A percentile compares a stretch with the other conserved stretches of the same genome.
These are phyloP conservation scores for Enteromius trimaculatus DNA, from an alignment of 2,797 vertebrate genomes.

Conservation along the genomic window DNA sequence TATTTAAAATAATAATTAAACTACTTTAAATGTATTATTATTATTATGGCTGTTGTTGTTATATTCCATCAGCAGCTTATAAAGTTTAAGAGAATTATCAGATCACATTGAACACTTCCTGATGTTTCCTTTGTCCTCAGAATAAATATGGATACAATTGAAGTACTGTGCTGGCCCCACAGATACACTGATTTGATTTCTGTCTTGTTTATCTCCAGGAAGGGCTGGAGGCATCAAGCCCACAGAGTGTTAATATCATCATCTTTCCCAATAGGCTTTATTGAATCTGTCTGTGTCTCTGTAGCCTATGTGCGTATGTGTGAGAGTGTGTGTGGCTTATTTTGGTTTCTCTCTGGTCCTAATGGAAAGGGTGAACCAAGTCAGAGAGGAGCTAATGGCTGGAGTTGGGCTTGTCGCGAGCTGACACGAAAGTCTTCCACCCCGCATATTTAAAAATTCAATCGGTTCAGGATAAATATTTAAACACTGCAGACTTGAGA, in stretches of 20 bases:
- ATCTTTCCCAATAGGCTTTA: constrained; percentile 17
- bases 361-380: constrained; percentile 33
- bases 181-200: constrained; percentile 57
- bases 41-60: background rate
- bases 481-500: constrained; percentile 52
- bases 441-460: constrained; percentile 57
- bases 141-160: constrained; percentile 52
- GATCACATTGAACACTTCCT: constrained; percentile 4
- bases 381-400: constrained; percentile 36
- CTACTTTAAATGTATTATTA: background rate
- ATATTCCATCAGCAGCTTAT: background rate
- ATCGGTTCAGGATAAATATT: constrained; percentile 56
- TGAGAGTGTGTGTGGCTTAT: constrained; percentile 22
- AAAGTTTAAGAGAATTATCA: background rate
- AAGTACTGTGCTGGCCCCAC: constrained; percentile 28
- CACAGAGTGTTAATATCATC: constrained; percentile 34
- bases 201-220: constrained; percentile 39
- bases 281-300: constrained; percentile 42
- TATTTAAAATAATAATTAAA: background rate
- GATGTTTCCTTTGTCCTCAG: constrained; percentile 19
- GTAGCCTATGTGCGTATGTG: constrained; percentile 28
- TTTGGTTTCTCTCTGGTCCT: constrained; percentile 40
- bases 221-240: constrained; percentile 31
- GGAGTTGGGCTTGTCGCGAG: constrained; percentile 38
- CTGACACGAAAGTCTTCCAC: constrained; percentile 51